phyloP scores from a whole-genome alignment of 2,888 invertebrate species.

The Trilocha varians region DNA sequence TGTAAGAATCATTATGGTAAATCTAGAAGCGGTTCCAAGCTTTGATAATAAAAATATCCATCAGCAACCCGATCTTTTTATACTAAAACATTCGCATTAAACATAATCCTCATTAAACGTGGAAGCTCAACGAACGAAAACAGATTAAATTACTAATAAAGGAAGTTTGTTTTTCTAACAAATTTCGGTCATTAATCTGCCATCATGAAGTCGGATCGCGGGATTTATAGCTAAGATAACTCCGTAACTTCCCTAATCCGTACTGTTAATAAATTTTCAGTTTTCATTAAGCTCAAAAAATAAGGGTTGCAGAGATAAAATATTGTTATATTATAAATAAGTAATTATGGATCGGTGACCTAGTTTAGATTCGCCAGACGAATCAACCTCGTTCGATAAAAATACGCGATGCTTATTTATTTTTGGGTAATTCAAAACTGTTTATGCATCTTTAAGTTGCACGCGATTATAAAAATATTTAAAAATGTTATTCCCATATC shows the following conservation, averaged over 20 bases:
- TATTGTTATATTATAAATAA: not conserved
- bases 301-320: constrained; percentile 24
- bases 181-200: constrained; percentile 47
- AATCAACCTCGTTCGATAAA: too few species aligned
- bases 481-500: too few species aligned
- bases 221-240: constrained; percentile 46
- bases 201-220: constrained; percentile 31
- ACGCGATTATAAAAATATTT: too few species aligned
- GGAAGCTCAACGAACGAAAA: constrained; percentile 8
- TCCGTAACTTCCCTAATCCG: constrained; percentile 31
- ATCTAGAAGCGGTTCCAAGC: too few species aligned
- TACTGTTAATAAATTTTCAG: constrained; percentile 32
- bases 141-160: constrained; percentile 26
- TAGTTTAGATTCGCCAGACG: too few species aligned
- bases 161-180: constrained; percentile 37
- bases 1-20: too few species aligned
- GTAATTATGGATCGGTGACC: too few species aligned
- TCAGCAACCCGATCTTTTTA: not conserved
- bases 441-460: too few species aligned
- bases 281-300: constrained; percentile 33
- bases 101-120: not conserved
- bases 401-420: too few species aligned
- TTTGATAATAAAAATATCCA: too few species aligned
- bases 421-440: too few species aligned
- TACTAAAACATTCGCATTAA: not conserved